A percentile compares a stretch with the other conserved stretches of the same genome.
These are phyloP conservation scores for Cecropterus lyciades DNA, from an alignment of 1,140 invertebrate genomes.

Conservation along the genomic window DNA sequence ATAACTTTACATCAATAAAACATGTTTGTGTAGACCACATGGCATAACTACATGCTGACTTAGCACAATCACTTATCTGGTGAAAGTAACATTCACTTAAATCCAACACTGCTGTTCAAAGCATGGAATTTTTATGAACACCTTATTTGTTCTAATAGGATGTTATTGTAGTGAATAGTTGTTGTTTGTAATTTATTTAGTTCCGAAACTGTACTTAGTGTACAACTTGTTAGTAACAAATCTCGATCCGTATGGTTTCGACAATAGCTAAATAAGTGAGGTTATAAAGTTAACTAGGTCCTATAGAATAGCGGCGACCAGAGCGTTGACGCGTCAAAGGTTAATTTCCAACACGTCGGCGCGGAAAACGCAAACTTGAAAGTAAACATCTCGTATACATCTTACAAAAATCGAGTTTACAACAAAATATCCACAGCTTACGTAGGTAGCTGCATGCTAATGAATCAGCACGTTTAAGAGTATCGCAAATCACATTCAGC, in stretches of 20 bases:
- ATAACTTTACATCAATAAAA: constrained; percentile 17
- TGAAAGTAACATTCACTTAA: constrained; percentile 57
- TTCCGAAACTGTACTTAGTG: background rate
- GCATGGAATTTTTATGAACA: constrained; percentile 8
- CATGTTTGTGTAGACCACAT: constrained; percentile 21
- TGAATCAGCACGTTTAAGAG: constrained; percentile 77
- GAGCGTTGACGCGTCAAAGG: constrained; percentile 50
- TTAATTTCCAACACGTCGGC: constrained; percentile 16
- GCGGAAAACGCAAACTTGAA: constrained; percentile 23
- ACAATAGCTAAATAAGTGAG: constrained; percentile 24
- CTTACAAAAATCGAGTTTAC: constrained; percentile 6
- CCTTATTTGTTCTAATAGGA: background rate
- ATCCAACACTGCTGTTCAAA: constrained; percentile 5
- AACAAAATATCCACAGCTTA: constrained; percentile 33
- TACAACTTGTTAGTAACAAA: background rate
- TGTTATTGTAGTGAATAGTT: background rate
- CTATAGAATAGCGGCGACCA: constrained; percentile 12
- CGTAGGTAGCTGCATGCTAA: constrained; percentile 74
- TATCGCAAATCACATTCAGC: constrained; percentile 67
- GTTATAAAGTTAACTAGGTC: constrained; percentile 28
- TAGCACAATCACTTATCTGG: constrained; percentile 31
- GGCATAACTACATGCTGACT: constrained; percentile 18
- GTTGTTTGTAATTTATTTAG: background rate
- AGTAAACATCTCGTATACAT: constrained; percentile 41
- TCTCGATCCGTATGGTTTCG: background rate